Percentiles rank a stretch among this genome's conserved stretches.
Conservation (phyloP, 2,797 vertebrate species). For the Perodicticus potto region DNA sequence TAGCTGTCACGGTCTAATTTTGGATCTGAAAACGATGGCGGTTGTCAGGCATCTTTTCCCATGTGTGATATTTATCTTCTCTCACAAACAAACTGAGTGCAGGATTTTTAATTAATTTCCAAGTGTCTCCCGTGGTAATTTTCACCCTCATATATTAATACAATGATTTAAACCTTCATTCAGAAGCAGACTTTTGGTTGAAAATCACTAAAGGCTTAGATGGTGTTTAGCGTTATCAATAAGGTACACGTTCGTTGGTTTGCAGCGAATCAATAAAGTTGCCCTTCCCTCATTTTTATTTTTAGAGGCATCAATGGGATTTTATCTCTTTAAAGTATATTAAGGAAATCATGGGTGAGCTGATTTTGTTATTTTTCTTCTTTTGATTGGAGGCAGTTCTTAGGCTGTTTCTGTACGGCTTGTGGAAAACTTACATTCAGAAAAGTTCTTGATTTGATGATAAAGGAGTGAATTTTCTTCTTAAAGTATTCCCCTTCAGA, state of each 20-base stretch:
- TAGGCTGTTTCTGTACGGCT: slow-evolving; percentile 62
- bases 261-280: slow-evolving; percentile 63
- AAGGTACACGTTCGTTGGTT: slow-evolving; percentile 43
- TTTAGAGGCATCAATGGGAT: slow-evolving; percentile 54
- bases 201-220: slow-evolving; percentile 77
- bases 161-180: slow-evolving; percentile 73
- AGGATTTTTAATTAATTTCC: slow-evolving; percentile 80
- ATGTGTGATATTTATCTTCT: slow-evolving; percentile 83
- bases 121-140: slow-evolving; percentile 73
- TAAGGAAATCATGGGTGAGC: slow-evolving; percentile 59
- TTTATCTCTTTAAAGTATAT: slow-evolving; percentile 70
- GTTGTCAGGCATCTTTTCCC: slow-evolving; percentile 80
- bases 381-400: slow-evolving; percentile 64
- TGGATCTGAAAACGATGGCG: slow-evolving; percentile 78
- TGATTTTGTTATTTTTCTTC: slow-evolving; percentile 69
- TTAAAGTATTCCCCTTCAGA: background rate
- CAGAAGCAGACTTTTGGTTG: slow-evolving; percentile 53
- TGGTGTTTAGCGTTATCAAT: slow-evolving; percentile 71
- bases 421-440: slow-evolving; percentile 19
- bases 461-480: slow-evolving; percentile 50
- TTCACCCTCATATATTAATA: slow-evolving; percentile 61
- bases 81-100: slow-evolving; percentile 83
- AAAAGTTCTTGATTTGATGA: slow-evolving; percentile 69
- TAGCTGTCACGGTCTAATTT: slow-evolving; percentile 84
- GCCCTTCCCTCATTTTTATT: slow-evolving; percentile 68